Conservation (phyloP, 1,140 invertebrate species). For the Bombus waltoni region DNA sequence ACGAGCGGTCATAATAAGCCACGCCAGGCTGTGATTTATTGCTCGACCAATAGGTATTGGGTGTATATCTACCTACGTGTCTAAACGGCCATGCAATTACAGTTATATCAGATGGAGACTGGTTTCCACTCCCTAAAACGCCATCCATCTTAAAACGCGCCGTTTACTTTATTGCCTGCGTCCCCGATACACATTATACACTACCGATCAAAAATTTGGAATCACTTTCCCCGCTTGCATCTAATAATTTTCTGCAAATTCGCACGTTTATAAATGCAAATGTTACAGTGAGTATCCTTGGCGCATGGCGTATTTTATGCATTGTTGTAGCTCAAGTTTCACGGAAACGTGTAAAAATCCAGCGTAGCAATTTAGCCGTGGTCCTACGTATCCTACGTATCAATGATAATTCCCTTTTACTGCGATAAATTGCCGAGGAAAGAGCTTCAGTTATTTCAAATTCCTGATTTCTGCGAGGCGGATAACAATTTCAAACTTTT, state of each 20-base stretch:
- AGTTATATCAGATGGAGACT: conserved; percentile 64
- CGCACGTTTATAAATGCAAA: too few relatives aligned
- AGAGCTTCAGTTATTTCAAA: too few relatives aligned
- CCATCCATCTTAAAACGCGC: conserved; percentile 20
- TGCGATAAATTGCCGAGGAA: too few relatives aligned
- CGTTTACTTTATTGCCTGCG: conserved; percentile 38
- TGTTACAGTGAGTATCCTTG: too few relatives aligned
- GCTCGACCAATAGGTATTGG: conserved; percentile 56
- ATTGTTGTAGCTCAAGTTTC: too few relatives aligned
- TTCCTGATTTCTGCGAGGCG: too few relatives aligned
- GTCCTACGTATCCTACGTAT: too few relatives aligned
- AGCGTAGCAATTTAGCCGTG: too few relatives aligned
- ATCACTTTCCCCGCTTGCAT: neutral
- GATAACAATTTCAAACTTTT: too few relatives aligned
- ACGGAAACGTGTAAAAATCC: too few relatives aligned
- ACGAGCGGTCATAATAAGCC: conserved; percentile 63
- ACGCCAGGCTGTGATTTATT: conserved; percentile 58
- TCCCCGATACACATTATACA: neutral
- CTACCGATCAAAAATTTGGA: neutral
- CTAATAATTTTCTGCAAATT: too few relatives aligned
- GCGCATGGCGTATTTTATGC: too few relatives aligned
- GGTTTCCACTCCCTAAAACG: conserved; percentile 62
- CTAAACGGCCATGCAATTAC: conserved; percentile 62
- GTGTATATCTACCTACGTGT: conserved; percentile 56
- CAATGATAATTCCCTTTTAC: neutral